Base-by-base conservation (phyloP, 2,113 vertebrate genomes). In the Pholis gunnellus region DNA sequence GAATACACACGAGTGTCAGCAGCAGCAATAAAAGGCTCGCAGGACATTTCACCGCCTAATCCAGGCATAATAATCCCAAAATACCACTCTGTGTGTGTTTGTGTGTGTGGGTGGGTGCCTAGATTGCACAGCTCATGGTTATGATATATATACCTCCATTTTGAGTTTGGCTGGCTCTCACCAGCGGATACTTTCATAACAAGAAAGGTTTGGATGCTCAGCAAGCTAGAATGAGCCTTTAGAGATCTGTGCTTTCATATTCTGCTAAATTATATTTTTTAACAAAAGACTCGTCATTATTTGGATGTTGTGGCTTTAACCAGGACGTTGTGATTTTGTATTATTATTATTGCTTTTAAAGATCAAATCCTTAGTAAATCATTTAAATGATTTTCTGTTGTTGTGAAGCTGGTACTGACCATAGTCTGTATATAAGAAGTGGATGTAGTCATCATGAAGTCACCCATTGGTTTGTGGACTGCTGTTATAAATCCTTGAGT, bases 81-180 rank as follows among this genome's bases (percentile, higher is more conserved):
- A 56, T 10, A 10, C n/a, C 44, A 61, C 18, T 20, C 46, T 36
- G 8, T 60, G 67, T 76, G 63, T 63, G 52, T n/a, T 66, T 52
- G 10, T 69, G 46, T 52, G 67, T 36, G 34, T 63, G 57, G 69
- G 56, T 75, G 31, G 38, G 48, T 44, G 17, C 25, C 0, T 60
- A 0, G 44, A 9, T 66, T 81, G 81, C 31, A 38, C 79, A 66
- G 63, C 63, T 84, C 67, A 46, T 40, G n/a, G n/a, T n/a, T n/a
- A n/a, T n/a, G n/a, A n/a, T n/a, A n/a, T n/a, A n/a, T n/a, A 56
- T 25, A 57, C 90, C 86, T 92, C 92, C 90, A 92, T 91, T 94
- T 93, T 90, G 90, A 86, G 68, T 73, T 70, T 68, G 46, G 22
- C 63, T 61, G 31, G 10, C 63, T 81, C 65, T 69, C 80, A 82